phyloP scores from a whole-genome alignment of 2,113 vertebrate species.

The Malurus elegans region DNA sequence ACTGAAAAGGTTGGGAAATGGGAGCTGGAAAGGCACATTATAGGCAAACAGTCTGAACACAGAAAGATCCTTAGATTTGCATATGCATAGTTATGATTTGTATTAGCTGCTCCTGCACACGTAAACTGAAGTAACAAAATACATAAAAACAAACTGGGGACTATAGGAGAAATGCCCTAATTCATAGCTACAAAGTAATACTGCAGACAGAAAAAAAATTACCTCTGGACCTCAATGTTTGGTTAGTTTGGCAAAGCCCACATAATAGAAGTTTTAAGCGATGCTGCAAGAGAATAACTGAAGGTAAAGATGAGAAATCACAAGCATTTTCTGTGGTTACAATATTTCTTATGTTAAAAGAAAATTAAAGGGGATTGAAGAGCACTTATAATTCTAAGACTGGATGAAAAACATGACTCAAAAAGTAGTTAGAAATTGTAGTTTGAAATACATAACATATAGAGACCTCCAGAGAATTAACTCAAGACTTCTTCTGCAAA shows the following conservation, averaged over 20 bases:
- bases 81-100: not conserved
- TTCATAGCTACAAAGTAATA: not conserved
- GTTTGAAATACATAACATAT: not conserved
- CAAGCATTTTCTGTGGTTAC: not conserved
- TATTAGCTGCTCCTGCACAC: not conserved
- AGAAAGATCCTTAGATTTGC: not conserved
- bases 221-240: not conserved
- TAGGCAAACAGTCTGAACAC: not conserved
- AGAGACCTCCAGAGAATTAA: not conserved
- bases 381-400: not conserved
- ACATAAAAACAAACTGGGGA: not conserved
- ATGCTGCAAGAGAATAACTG: not conserved
- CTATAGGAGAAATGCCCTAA: not conserved
- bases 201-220: fast-evolving
- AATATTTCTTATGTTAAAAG: not conserved
- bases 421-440: not conserved
- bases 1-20: not conserved
- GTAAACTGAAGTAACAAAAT: not conserved
- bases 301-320: not conserved
- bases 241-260: not conserved
- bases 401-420: not conserved
- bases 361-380: not conserved
- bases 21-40: not conserved
- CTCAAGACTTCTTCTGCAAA: not conserved
- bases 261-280: not conserved